Evolutionary conservation across 2,888 invertebrate genomes (phyloP).

Genomic region (Drosophila fungiperda): DNA sequence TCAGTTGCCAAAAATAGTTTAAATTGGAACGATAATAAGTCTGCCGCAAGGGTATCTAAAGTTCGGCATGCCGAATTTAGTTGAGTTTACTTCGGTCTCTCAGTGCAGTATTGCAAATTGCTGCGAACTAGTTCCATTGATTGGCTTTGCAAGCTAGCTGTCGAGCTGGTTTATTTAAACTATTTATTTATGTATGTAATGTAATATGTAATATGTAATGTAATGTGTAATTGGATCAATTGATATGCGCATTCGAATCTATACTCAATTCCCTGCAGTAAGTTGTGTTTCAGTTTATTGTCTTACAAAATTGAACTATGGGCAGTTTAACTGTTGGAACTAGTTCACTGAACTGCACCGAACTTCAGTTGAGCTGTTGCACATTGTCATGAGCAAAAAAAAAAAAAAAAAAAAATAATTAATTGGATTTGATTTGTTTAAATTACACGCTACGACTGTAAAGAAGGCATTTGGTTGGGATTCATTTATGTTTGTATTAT

Average conservation of each 20-base stretch:
- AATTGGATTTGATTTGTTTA: constrained; percentile 1
- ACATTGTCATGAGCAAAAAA: constrained; percentile 2
- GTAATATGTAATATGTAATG: constrained; percentile 1
- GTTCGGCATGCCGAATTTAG: constrained; percentile 31
- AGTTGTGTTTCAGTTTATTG: constrained; percentile 57
- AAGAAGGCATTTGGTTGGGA: constrained; percentile 63
- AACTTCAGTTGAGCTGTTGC: constrained; percentile 21
- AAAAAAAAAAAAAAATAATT: neutral
- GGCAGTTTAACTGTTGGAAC: constrained; percentile 47
- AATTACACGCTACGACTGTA: constrained; percentile 54
- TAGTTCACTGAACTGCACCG: constrained; percentile 46
- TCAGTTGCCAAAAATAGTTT: neutral
- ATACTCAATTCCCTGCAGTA: constrained; percentile 47
- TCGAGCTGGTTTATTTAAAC: constrained; percentile 49
- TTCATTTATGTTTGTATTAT: constrained; percentile 35
- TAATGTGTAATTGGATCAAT: constrained; percentile 32
- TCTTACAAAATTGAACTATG: constrained; percentile 42
- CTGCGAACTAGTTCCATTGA: constrained; percentile 50
- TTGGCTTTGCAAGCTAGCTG: constrained; percentile 38
- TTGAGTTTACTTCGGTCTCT: neutral
- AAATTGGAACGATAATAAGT: neutral
- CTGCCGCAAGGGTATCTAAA: constrained; percentile 33
- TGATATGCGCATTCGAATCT: constrained; percentile 50
- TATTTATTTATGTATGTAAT: constrained; percentile 21
- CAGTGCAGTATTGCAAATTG: constrained; percentile 11